phyloP scores from a whole-genome alignment of 2,113 vertebrate genomes.

The Cinclus mexicanus region DNA sequence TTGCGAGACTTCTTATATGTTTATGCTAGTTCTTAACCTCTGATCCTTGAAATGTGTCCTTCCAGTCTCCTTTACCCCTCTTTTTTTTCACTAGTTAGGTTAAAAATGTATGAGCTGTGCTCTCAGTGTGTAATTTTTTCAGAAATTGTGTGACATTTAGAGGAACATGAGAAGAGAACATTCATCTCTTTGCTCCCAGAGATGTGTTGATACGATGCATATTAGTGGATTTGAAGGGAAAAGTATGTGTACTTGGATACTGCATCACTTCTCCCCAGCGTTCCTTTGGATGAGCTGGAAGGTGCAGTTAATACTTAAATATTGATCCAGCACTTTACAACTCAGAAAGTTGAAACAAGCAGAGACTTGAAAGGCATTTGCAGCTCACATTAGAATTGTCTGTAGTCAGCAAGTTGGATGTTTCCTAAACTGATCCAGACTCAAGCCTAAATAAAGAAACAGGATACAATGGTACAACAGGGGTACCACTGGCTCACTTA shows the following conservation, averaged over 20 bases:
- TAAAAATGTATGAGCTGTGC: not conserved
- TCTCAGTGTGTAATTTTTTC: not conserved
- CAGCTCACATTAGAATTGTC: not conserved
- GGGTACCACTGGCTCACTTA: not conserved
- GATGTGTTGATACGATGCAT: not conserved
- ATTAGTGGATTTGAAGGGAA: not conserved
- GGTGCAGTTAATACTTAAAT: not conserved
- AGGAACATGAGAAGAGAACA: not conserved
- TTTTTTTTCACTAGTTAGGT: not conserved
- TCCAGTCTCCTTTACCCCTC: not conserved
- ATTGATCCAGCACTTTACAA: not conserved
- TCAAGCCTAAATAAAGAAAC: not conserved
- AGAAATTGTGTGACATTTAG: fast-evolving
- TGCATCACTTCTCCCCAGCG: fast-evolving
- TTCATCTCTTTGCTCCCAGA: not conserved
- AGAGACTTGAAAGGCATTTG: conserved; percentile 6
- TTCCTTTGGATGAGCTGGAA: not conserved
- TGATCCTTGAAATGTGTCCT: not conserved
- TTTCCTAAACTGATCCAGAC: not conserved
- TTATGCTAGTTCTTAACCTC: not conserved
- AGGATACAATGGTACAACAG: not conserved
- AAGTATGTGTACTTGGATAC: not conserved
- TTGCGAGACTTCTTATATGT: fast-evolving
- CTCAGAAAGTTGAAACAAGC: not conserved
- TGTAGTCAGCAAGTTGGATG: conserved; percentile 5